Conservation (phyloP, 2,113 vertebrate genomes). For the Hippopotamus amphibius region DNA sequence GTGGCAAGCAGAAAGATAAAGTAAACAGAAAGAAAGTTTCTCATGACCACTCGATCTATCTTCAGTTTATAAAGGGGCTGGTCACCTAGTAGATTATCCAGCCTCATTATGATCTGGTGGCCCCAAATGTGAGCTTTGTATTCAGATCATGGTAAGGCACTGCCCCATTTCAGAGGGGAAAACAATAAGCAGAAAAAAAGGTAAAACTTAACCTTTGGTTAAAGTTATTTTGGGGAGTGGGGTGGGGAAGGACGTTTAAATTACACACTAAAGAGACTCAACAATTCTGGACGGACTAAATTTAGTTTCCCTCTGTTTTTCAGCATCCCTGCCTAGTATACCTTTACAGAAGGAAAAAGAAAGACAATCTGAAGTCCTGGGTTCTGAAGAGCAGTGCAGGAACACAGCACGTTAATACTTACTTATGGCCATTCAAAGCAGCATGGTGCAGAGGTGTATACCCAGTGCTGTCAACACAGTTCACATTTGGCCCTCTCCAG, state of each 20-base stretch:
- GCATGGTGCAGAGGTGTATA: slow-evolving; percentile 98
- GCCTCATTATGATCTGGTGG: neutral
- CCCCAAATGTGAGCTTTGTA: neutral
- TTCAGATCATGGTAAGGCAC: neutral
- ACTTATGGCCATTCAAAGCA: slow-evolving; percentile 98
- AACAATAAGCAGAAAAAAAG: slow-evolving; percentile 6
- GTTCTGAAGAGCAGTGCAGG: no score
- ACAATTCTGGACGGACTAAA: neutral
- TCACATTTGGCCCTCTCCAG: slow-evolving; percentile 99
- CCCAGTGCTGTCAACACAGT: slow-evolving; percentile 98
- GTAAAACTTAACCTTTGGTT: slow-evolving; percentile 6
- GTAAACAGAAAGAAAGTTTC: neutral
- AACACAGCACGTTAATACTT: slow-evolving; percentile 63
- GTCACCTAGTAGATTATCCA: neutral
- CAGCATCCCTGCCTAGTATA: neutral
- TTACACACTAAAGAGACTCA: neutral
- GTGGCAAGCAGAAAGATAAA: neutral
- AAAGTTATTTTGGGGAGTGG: neutral
- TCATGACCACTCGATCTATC: neutral
- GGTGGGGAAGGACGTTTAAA: neutral
- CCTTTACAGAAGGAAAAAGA: neutral
- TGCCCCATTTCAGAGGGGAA: neutral
- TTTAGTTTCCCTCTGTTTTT: neutral
- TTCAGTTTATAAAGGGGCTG: neutral
- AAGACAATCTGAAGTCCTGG: neutral